These are phyloP conservation scores for Melanotaenia nigrans DNA, from an alignment of 2,797 vertebrate genomes.

Conservation along the genomic window DNA sequence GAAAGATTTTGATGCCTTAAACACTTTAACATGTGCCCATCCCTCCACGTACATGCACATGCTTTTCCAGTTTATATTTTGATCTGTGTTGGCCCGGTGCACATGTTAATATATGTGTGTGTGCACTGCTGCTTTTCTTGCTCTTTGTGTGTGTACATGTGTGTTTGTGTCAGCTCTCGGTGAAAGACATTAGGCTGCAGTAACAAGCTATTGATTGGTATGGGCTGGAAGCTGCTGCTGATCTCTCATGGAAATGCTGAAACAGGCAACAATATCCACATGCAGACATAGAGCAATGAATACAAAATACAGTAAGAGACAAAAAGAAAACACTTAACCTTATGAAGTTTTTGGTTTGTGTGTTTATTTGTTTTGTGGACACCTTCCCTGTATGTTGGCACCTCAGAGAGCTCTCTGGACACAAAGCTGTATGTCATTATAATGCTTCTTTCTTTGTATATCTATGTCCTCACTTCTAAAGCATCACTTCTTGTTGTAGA, in stretches of 20 bases:
- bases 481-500: conserved; percentile 17
- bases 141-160: conserved; percentile 20
- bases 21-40: conserved; percentile 7
- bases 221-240: conserved; percentile 53
- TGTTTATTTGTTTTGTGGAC: conserved; percentile 5
- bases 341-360: neutral
- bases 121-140: conserved; percentile 2
- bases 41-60: neutral
- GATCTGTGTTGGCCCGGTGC: neutral
- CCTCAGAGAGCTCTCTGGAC: conserved; percentile 30
- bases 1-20: conserved; percentile 32
- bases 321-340: conserved; percentile 27
- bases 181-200: conserved; percentile 67
- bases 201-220: conserved; percentile 78
- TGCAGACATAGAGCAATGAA: conserved; percentile 19
- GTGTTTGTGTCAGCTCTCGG: conserved; percentile 41
- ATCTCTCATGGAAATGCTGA: conserved; percentile 65
- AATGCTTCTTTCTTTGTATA: conserved; percentile 22
- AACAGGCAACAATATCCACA: conserved; percentile 41
- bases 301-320: conserved; percentile 35
- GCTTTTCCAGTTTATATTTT: conserved; percentile 4
- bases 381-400: conserved; percentile 14
- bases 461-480: conserved; percentile 9
- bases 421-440: conserved; percentile 35
- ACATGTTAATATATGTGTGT: neutral